Conservation (phyloP, 2,888 invertebrate genomes). For the Parochlus steinenii region DNA sequence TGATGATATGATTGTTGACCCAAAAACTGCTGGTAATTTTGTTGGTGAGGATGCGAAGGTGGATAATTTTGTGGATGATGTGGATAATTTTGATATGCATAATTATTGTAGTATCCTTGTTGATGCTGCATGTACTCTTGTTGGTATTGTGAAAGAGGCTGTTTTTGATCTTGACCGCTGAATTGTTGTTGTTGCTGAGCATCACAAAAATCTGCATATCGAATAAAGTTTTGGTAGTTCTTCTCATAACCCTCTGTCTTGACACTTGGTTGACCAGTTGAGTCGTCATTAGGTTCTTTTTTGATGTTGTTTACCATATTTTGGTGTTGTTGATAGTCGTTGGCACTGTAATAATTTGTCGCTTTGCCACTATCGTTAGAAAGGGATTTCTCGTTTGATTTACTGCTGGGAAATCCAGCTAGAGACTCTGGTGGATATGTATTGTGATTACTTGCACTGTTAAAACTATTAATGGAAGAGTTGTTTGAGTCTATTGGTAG, state of each 20-base stretch:
- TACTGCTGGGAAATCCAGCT: not conserved
- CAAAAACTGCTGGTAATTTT: constrained; percentile 4
- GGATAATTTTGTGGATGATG: constrained; percentile 15
- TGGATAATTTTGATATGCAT: constrained; percentile 12
- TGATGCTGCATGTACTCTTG: constrained; percentile 17
- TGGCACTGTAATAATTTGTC: constrained; percentile 6
- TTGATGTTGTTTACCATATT: constrained; percentile 11
- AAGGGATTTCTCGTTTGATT: constrained; percentile 1
- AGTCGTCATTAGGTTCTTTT: constrained; percentile 4
- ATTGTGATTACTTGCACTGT: constrained; percentile 4
- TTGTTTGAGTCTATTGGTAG: not conserved
- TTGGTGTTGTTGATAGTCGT: constrained; percentile 11
- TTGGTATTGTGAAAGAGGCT: constrained; percentile 20
- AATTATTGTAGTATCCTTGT: constrained; percentile 12
- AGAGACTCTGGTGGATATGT: constrained; percentile 9
- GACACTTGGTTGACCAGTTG: not conserved
- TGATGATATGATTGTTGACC: constrained; percentile 12
- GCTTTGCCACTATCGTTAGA: not conserved
- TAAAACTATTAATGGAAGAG: not conserved
- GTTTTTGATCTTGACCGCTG: constrained; percentile 3
- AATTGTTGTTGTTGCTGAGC: constrained; percentile 9
- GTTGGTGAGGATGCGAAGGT: constrained; percentile 16
- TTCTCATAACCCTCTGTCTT: constrained; percentile 31
- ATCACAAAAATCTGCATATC: constrained; percentile 24
- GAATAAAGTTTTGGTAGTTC: constrained; percentile 31